Conservation (phyloP, 2,113 vertebrate species). For the Origma solitaria region DNA sequence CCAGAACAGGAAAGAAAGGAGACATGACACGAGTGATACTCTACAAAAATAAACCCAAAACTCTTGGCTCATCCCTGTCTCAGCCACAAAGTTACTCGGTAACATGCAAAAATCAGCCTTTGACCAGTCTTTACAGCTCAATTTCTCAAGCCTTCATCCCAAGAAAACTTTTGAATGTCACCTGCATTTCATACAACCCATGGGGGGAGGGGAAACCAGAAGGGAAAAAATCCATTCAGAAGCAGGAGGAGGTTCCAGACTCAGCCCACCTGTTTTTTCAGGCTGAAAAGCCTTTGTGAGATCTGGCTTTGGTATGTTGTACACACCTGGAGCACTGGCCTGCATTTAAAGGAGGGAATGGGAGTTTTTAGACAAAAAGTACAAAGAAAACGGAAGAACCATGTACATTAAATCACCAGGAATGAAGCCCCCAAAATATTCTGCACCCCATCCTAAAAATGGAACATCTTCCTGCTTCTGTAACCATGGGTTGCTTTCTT, state of each 20-base stretch:
- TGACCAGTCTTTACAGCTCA: not conserved
- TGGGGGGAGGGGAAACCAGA: fast-evolving
- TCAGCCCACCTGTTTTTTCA: not conserved
- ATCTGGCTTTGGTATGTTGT: not conserved
- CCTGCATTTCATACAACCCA: not conserved
- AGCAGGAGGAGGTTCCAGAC: not conserved
- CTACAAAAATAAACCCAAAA: not conserved
- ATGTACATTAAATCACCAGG: not conserved
- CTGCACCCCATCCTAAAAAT: not conserved
- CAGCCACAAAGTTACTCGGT: not conserved
- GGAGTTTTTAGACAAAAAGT: not conserved
- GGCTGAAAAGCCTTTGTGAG: not conserved
- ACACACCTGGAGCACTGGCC: not conserved
- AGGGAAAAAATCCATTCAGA: not conserved
- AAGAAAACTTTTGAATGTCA: not conserved
- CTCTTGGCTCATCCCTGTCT: not conserved
- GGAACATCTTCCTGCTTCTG: not conserved
- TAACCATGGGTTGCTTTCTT: not conserved
- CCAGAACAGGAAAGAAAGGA: not conserved
- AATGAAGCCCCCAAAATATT: not conserved
- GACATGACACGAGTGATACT: not conserved
- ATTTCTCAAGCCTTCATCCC: not conserved
- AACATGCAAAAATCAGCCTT: not conserved
- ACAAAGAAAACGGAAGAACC: not conserved
- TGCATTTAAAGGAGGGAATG: not conserved